Evolutionary conservation across 1,140 invertebrate species (phyloP), one percentile per base, ranked within the genome.

Genomic region (Choristoneura fumiferana): DNA sequence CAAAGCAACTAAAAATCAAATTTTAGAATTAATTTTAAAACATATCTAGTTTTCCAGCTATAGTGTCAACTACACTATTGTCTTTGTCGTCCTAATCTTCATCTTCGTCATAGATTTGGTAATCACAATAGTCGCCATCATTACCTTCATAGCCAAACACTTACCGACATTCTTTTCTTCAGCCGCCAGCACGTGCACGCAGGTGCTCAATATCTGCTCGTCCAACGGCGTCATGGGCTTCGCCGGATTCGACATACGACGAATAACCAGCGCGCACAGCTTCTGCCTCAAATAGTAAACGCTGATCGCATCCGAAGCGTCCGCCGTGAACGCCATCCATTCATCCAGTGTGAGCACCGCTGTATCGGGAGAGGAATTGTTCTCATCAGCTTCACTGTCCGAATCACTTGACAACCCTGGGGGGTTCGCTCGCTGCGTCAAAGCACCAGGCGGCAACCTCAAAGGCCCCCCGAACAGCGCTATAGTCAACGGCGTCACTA

Each of bases 401-500:
- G 91, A 91, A 54, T 91, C 91, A 39, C 93, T 86, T 8, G 89
- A 90, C 17, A 89, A 68, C 4, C 87, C 83, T 8, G 87, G 84
- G 9, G 89, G 77, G 71, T 91, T 84, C 3, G 87, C 80, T 5
- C 82, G 62, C 58, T 87, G 80, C 0, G 82, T 80, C 0, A 90
- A 45, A 0, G 87, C 87, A 0, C 72, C 77, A 0, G 76, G 29
- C 1, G 92, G 92, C 45, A 96, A 90, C 73, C 93, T 75, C 8
- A 89, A 63, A 22, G 94, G 94, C 29, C 95, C 95, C 53, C 93
- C 93, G 76, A 96, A 96, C 14, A 96, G 69, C 8, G 94, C 94
- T 13, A 98, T 93, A 1, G 95, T 94, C 8, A 97, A 78, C 0
- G 96, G 93, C 52, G 95, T 94, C 1, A 98, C 92, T 8, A 96